A percentile compares a stretch with the other conserved stretches of the same genome.
Evolutionary conservation across 2,888 invertebrate species (phyloP).

Genomic region (Plebejus argus): DNA sequence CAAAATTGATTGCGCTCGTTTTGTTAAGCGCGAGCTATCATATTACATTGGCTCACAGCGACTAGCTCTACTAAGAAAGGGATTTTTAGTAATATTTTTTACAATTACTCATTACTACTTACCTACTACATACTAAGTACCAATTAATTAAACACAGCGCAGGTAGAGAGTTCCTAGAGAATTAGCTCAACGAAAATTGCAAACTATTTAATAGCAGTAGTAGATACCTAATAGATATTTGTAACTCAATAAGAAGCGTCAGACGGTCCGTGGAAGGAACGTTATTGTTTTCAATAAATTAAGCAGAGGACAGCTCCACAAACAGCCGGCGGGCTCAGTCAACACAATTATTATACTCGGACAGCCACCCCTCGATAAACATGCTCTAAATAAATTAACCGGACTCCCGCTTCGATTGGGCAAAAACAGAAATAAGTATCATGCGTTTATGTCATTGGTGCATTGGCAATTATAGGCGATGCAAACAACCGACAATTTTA

Average conservation of each 20-base stretch:
- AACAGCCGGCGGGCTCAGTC: conserved; percentile 73
- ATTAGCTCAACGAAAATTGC: background rate
- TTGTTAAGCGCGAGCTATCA: no score
- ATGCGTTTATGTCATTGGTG: background rate
- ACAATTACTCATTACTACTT: no score
- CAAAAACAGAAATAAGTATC: conserved; percentile 20
- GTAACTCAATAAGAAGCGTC: conserved; percentile 42
- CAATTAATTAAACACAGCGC: no score
- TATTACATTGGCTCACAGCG: no score
- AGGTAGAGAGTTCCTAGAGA: no score
- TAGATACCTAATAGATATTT: no score
- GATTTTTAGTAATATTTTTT: no score
- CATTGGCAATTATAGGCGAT: no score
- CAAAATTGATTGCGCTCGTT: no score
- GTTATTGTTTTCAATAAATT: conserved; percentile 79
- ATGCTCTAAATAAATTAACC: conserved; percentile 78
- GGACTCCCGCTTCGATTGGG: conserved; percentile 49
- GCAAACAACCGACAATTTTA: no score
- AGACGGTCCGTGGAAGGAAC: conserved; percentile 43
- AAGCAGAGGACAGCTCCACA: conserved; percentile 67
- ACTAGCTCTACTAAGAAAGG: no score
- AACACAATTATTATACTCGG: conserved; percentile 81
- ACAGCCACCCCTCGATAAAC: conserved; percentile 76
- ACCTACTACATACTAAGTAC: no score
- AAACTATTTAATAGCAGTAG: background rate